These are phyloP conservation scores for Periophthalmus modestus DNA, from an alignment of 2,113 vertebrate genomes.

Conservation along the genomic window DNA sequence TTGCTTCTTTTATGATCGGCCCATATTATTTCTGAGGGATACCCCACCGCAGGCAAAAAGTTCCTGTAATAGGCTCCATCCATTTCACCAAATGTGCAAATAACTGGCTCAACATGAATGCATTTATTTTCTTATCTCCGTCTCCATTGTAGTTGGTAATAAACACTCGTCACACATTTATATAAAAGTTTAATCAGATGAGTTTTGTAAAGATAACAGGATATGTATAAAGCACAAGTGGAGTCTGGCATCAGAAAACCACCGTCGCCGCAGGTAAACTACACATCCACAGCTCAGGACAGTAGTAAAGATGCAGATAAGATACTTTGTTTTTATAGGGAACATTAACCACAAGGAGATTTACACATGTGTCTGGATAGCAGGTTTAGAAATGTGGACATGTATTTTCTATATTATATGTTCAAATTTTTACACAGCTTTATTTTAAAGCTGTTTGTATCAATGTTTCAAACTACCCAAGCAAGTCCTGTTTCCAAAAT, in stretches of 20 bases:
- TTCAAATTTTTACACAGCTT: neutral
- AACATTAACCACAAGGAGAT: neutral
- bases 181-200: constrained; percentile 1
- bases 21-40: too few relatives aligned
- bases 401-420: neutral
- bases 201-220: constrained; percentile 11
- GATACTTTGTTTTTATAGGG: neutral
- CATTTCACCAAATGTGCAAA: neutral
- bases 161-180: constrained; percentile 2
- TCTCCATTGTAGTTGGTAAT: neutral
- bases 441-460: neutral
- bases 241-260: constrained; percentile 11
- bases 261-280: constrained; percentile 5
- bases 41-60: neutral
- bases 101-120: neutral
- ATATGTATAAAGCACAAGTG: constrained; percentile 9
- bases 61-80: neutral
- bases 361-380: neutral
- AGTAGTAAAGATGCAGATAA: neutral
- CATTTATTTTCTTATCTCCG: neutral
- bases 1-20: too few relatives aligned
- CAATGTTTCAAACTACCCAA: too few relatives aligned
- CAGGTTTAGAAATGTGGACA: neutral
- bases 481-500: neutral
- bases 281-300: neutral